Conservation (phyloP, 64 coral and sea anemone genomes). For the Pachyseris speciosa region DNA sequence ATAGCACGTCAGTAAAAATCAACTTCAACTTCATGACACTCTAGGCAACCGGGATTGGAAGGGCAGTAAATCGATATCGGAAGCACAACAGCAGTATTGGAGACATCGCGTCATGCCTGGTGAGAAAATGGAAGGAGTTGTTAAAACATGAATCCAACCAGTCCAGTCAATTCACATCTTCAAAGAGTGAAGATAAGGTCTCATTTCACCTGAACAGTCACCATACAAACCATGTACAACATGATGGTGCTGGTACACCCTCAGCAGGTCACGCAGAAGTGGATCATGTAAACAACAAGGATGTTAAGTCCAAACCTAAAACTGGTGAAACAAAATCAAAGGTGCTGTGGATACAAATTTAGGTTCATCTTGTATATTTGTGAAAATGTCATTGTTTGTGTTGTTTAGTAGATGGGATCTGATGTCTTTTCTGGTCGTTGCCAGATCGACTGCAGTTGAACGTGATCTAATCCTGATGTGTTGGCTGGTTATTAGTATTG, state of each 20-base stretch:
- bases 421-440: too few relatives aligned
- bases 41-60: slow-evolving; percentile 94
- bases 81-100: slow-evolving; percentile 59
- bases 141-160: slow-evolving; percentile 23
- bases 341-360: too few relatives aligned
- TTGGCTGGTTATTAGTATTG: too few relatives aligned
- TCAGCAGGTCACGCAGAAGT: not conserved
- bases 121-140: slow-evolving; percentile 91
- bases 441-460: too few relatives aligned
- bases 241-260: not conserved
- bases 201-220: not conserved
- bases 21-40: too few relatives aligned
- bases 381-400: too few relatives aligned
- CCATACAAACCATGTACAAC: not conserved
- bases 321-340: slow-evolving; percentile 16
- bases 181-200: not conserved
- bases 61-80: slow-evolving; percentile 80
- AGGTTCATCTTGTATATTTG: too few relatives aligned
- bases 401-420: too few relatives aligned
- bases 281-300: not conserved
- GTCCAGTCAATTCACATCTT: not conserved
- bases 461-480: too few relatives aligned
- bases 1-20: too few relatives aligned
- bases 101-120: slow-evolving; percentile 65
- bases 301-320: not conserved